Evolutionary conservation across 2,888 invertebrate genomes (phyloP).

Genomic region (Epinotia nisella): DNA sequence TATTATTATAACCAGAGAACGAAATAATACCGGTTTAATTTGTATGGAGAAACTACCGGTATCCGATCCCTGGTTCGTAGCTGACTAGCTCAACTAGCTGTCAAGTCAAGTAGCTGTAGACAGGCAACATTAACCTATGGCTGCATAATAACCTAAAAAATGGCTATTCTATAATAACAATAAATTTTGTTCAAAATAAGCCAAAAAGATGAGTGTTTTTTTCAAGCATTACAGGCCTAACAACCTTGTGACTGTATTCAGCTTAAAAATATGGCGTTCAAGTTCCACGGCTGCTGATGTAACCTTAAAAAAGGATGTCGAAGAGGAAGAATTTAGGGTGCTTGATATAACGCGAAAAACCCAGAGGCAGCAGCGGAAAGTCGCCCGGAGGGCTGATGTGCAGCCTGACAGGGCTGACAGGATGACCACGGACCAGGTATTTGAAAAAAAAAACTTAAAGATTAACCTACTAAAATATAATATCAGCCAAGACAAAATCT

Average conservation of each 20-base stretch:
- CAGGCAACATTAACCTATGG: constrained; percentile 13
- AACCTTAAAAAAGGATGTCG: constrained; percentile 63
- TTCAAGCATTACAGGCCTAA: constrained; percentile 67
- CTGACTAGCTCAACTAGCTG: no score
- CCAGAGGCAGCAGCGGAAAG: constrained; percentile 59
- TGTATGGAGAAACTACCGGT: no score
- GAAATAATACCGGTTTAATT: no score
- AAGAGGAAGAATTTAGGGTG: constrained; percentile 82
- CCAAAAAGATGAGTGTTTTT: constrained; percentile 72
- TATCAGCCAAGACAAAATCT: background rate
- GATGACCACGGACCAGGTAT: constrained; percentile 77
- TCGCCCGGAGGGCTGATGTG: constrained; percentile 62
- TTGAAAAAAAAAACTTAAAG: background rate
- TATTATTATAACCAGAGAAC: no score
- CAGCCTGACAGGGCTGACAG: constrained; percentile 77
- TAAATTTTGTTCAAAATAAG: constrained; percentile 37
- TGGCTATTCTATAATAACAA: constrained; percentile 58
- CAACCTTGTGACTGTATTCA: constrained; percentile 58
- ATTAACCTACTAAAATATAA: constrained; percentile 1
- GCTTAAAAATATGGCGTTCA: constrained; percentile 71
- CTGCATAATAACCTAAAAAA: constrained; percentile 32
- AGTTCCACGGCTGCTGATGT: constrained; percentile 68
- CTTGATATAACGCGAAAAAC: constrained; percentile 79
- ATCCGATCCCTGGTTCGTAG: no score
- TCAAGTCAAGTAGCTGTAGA: no score